phyloP scores from a whole-genome alignment of 2,113 vertebrate species.

The Orycteropus afer region DNA sequence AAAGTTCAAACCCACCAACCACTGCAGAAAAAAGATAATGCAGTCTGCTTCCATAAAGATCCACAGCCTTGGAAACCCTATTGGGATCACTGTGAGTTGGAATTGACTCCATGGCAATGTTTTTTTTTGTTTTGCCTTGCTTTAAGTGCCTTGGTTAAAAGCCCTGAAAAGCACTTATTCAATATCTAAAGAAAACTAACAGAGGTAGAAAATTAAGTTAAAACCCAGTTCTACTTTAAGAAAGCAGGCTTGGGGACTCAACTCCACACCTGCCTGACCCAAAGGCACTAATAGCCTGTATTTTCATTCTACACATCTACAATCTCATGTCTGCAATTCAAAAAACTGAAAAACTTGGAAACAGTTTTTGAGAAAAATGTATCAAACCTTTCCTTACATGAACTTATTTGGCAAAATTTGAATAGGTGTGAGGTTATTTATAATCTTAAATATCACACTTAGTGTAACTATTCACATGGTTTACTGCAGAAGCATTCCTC shows the following conservation, averaged over 20 bases:
- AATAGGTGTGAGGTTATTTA: neutral
- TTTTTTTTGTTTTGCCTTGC: no score
- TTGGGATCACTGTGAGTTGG: no score
- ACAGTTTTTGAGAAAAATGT: neutral
- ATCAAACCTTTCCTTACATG: neutral
- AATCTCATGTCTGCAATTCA: neutral
- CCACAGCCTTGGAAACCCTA: no score
- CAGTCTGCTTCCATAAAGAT: no score
- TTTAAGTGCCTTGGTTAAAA: neutral
- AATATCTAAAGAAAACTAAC: slow-evolving; percentile 54
- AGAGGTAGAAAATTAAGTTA: slow-evolving; percentile 19
- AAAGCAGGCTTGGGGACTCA: neutral
- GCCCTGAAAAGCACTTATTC: slow-evolving; percentile 26
- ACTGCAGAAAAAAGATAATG: no score
- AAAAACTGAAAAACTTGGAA: neutral
- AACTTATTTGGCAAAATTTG: slow-evolving; percentile 2
- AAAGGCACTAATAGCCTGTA: neutral
- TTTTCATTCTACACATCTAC: neutral
- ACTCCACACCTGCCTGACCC: neutral
- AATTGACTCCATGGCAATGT: no score
- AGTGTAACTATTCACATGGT: neutral
- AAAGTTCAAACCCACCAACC: no score
- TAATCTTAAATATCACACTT: slow-evolving; percentile 19
- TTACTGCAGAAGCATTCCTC: neutral
- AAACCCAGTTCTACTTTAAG: slow-evolving; percentile 19